Evolutionary conservation across 2,797 vertebrate species (phyloP), one percentile per base, ranked within the genome.

Genomic region (Helicolenus hilgendorfi): DNA sequence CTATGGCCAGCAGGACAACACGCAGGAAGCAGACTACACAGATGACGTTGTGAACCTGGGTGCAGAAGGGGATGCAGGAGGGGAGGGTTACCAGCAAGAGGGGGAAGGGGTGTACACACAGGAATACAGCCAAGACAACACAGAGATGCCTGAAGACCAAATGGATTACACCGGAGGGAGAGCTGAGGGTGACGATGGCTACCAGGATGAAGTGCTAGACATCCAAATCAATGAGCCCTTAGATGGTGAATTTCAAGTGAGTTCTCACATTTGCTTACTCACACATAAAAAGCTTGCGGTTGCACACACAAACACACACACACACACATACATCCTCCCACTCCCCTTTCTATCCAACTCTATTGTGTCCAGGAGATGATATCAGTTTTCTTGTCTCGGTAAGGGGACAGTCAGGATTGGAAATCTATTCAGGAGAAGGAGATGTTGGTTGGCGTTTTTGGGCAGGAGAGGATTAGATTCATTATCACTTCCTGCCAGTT

Each of bases 221-320:
- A 98, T 99, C 81, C 98, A 99, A 96, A 98, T 99, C 98, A 98
- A 97, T 95, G 99, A 99, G 87, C 98, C 98, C 29, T 86, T 99
- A 81, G 99, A 99, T 86, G 92, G 97, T 29, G 99, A 99, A 94
- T 99, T 99, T 98, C 98, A 99, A 97, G 99, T 99, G 97, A 96
- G 96, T 97, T 87, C 82, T 94, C 84, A 92, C 82, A 53, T 90
- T 87, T 84, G 53, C 83, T 84, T 79, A 55, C 73, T 82, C 79
- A 11, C 67, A 75, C 58, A 18, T 93, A 71, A 79, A 53, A 89
- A 76, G 33, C 59, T 58, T 36, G 33, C 14, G 1, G 8, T 13
- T 35, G 20, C 26, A 11, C 78, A 53, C 49, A 41, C 83, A 73
- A n/a, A 53, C 59, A 72, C 81, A 77, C 56, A 74, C 60, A 58